These are phyloP conservation scores for Acropternis orthonyx DNA, from an alignment of 2,797 vertebrate genomes.

Conservation along the genomic window DNA sequence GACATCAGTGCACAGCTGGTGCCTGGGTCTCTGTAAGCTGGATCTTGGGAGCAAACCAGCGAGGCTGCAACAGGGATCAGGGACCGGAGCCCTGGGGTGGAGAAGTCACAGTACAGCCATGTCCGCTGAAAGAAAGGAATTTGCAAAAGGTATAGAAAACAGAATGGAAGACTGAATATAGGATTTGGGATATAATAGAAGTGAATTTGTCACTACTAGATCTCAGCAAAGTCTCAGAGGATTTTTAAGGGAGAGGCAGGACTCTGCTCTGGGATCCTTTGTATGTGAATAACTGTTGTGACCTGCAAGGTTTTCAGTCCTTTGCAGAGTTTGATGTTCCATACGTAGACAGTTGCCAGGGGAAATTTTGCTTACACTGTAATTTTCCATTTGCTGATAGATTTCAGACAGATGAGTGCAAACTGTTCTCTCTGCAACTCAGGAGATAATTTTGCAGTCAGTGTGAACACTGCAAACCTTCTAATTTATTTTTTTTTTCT, in stretches of 20 bases:
- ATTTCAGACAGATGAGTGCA: constrained; percentile 51
- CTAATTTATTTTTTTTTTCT: constrained; percentile 1
- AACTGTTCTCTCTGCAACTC: constrained; percentile 46
- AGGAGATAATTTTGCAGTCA: constrained; percentile 56
- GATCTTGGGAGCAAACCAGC: neutral
- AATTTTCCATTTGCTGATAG: constrained; percentile 49
- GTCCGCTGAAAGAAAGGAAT: neutral
- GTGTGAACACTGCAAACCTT: constrained; percentile 26
- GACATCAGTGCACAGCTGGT: neutral
- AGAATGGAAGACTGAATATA: rapidly evolving
- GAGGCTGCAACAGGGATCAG: neutral
- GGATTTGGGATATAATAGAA: neutral
- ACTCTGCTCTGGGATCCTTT: neutral
- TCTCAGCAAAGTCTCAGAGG: neutral
- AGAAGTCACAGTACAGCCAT: neutral
- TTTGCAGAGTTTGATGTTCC: constrained; percentile 2
- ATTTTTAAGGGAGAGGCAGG: neutral
- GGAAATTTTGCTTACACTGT: constrained; percentile 36
- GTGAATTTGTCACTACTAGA: neutral
- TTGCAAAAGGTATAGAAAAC: neutral
- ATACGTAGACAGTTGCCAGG: constrained; percentile 29
- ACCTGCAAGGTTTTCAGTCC: neutral
- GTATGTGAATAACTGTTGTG: neutral
- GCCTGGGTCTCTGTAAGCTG: neutral
- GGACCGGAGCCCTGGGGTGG: neutral